Conservation (phyloP, 2,888 invertebrate species). For the Drosophila anomalipes region DNA sequence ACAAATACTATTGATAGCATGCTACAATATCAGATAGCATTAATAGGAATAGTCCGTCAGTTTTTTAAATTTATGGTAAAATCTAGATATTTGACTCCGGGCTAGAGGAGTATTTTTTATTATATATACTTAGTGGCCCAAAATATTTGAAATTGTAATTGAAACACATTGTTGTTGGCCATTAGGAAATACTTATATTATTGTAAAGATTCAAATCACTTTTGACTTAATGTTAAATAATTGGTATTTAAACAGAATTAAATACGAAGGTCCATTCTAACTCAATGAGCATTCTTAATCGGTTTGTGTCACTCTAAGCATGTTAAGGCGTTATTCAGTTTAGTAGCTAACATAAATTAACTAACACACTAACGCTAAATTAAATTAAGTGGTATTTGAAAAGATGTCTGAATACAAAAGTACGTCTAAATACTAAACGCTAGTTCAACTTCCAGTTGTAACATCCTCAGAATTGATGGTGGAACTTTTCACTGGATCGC, state of each 20-base stretch:
- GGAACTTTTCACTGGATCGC: slow-evolving; percentile 58
- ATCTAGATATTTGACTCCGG: too few species aligned
- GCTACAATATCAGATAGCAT: too few species aligned
- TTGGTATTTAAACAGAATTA: slow-evolving; percentile 49
- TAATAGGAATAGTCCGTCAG: too few species aligned
- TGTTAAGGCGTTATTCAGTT: slow-evolving; percentile 40
- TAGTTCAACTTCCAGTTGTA: slow-evolving; percentile 57
- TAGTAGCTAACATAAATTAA: slow-evolving; percentile 57
- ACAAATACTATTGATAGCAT: too few species aligned
- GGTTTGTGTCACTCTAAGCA: slow-evolving; percentile 35
- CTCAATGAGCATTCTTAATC: slow-evolving; percentile 71
- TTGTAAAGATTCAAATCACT: slow-evolving; percentile 68
- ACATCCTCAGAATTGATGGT: slow-evolving; percentile 64
- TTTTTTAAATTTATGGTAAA: too few species aligned
- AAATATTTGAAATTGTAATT: background rate
- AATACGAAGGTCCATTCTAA: slow-evolving; percentile 41
- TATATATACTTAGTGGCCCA: background rate
- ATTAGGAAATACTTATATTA: slow-evolving; percentile 66
- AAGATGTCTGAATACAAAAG: slow-evolving; percentile 20
- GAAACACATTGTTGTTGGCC: slow-evolving; percentile 30
- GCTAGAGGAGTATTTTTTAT: background rate
- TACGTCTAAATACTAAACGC: slow-evolving; percentile 40
- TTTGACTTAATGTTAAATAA: slow-evolving; percentile 62
- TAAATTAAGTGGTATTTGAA: slow-evolving; percentile 40
- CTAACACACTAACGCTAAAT: slow-evolving; percentile 46